Base-by-base conservation (phyloP, 2,888 invertebrate genomes). In the Syrphus vitripennis region DNA sequence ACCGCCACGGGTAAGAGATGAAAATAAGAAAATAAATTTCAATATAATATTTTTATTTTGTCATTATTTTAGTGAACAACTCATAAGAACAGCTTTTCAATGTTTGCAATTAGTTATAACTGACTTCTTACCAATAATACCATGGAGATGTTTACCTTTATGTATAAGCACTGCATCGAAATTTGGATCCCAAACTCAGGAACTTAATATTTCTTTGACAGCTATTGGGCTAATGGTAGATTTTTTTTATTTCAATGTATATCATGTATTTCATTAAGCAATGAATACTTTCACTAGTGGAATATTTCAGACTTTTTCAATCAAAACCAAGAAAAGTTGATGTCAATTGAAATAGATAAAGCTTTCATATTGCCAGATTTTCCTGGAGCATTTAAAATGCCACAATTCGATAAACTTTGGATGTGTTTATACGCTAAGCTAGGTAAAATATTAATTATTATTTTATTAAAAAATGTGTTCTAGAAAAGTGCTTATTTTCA, bases 291-390 rank as follows among this genome's bases (percentile, higher is more conserved):
- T 55, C 26, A 87, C 88, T 93, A 98, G 98, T 99, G 99, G 99
- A 99, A 99, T 92, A 98, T 99, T 90, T 98, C 98, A 0, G 99
- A 99, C 93, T 98, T 98, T 92, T 96, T 99, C 90, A 98, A 97
- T 93, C 98, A 98, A 94, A 98, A 98, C 92, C 96, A 97, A 90
- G 97, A 97, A 88, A 96, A 96, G 92, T 92, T 97, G 57, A 95
- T 95, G 89, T 94, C 94, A 74, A 95, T 96, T 21, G 93, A 97
- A 83, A 94, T 95, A 34, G 95, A 95, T 89, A 97, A 97, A 90
- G 93, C 94, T 9, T 94, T 95, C n/a, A 95, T 96, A 37, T 95
- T 96, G 88, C 97, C 97, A 1, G 97, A 97, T 90, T 96, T 97
- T 92, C 97, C 97, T 16, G 96, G 96, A 87, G 96, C 96, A 67